Evolutionary conservation across 1,140 invertebrate genomes (phyloP).

Genomic region (Papilio polyxenes): DNA sequence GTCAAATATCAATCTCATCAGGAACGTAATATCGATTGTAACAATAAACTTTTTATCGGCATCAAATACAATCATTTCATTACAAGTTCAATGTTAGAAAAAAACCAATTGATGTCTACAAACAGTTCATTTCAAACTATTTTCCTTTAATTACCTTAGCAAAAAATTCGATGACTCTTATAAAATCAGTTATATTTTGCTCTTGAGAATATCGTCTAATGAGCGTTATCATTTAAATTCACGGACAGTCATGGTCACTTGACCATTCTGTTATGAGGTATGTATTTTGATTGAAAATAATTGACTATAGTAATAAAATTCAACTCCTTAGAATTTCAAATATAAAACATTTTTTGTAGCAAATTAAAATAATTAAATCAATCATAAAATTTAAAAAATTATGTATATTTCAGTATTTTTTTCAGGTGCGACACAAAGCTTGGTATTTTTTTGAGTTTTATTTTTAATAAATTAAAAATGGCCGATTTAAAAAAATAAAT

Average conservation of each 20-base stretch:
- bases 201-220: not conserved
- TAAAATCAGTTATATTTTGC: conserved; percentile 40
- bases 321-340: too few species aligned
- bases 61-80: conserved; percentile 36
- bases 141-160: conserved; percentile 24
- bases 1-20: conserved; percentile 23
- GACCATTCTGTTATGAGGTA: conserved; percentile 42
- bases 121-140: conserved; percentile 23
- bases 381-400: too few species aligned
- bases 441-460: not conserved
- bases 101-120: conserved; percentile 27
- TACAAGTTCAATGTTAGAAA: conserved; percentile 28
- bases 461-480: conserved; percentile 34
- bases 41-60: conserved; percentile 25
- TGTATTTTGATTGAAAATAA: not conserved
- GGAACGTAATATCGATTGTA: conserved; percentile 1
- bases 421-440: not conserved
- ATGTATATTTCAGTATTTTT: not conserved
- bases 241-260: conserved; percentile 60
- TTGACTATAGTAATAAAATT: not conserved
- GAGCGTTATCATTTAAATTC: conserved; percentile 45
- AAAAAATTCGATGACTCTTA: conserved; percentile 40
- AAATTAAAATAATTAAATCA: too few species aligned
- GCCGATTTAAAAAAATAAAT: conserved; percentile 35
- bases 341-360: too few species aligned